Base-by-base conservation (phyloP, 2,113 vertebrate genomes). In the Podiceps cristatus region DNA sequence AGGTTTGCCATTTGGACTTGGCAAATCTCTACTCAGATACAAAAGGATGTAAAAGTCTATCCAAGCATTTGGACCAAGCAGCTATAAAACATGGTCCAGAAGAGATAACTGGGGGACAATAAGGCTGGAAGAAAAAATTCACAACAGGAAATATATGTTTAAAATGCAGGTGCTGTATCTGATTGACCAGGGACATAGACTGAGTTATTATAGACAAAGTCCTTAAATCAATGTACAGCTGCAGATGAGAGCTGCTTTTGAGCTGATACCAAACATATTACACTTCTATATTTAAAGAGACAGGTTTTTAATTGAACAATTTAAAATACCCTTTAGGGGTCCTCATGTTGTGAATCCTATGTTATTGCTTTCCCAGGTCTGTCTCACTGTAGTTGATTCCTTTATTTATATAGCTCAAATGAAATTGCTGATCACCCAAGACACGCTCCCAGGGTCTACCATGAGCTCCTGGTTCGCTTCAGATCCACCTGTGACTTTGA, bases 81-180 rank as follows among this genome's bases (percentile, higher is more conserved):
- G 69, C 74, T 84, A 73, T 77, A 28, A 58, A 90, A 62, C 12
- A n/a, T 10, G 74, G 40, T 66, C 85, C 73, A 95, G 75, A 91
- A 94, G 22, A 86, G 68, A 73, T 73, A 90, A 92, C 14, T 79
- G 20, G 16, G 47, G 50, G 50, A 90, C 60, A 94, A 40, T 78
- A 92, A 94, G 15, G 55, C 52, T 98, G 71, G 35, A 97, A 90
- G 31, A 13, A 97, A 88, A 92, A 82, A 81, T 69, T 52, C 49
- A n/a, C 23, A 64, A 69, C 28, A 76, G 90, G 85, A 94, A 87
- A 50, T 47, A 79, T 15, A 49, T 75, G 24, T 78, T 66, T 84
- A 86, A 91, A 90, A 86, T 78, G 73, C 86, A 95, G 89, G 71
- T 91, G 72, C 18, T 90, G 19, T 49, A 56, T 86, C 62, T 97